Base-by-base conservation (phyloP, 2,888 invertebrate species). In the Elaeidobius kamerunicus region DNA sequence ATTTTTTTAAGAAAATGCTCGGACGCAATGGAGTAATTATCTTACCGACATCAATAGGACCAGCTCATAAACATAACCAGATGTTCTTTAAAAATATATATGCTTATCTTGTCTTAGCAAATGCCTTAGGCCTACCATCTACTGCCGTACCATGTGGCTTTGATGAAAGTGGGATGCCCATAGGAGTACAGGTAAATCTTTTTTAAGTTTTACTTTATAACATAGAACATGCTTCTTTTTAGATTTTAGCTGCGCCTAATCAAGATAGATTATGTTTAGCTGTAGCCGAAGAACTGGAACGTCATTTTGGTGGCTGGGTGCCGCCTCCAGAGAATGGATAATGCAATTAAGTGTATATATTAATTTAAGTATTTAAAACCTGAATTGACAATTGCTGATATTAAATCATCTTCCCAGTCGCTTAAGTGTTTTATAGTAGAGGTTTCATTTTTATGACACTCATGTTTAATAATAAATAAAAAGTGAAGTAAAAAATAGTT, bases 191-290 rank as follows among this genome's bases (percentile, higher is more conserved):
- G 76, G 85, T 90, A 59, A 61, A 35, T 35, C 9, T 5, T 12
- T 12, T 7, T 34, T 34, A 14, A 34, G 5, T 7, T 34, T 34
- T n/a, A 14, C 5, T 34, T 34, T 5, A 14, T 5, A n/a, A n/a
- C n/a, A 23, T 6, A 23, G 9, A 23, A 4, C 4, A 23, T 32
- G 5, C 17, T 41, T 45, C 47, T 36, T 69, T 71, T 3, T 69
- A 85, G 85, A 79, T 86, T 2, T 79, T 91, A 51, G 88, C 86
- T 0, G 83, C 79, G 0, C 84, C 85, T 16, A 74, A 85, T 68
- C 84, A 87, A 66, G 95, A 95, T 70, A 78, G 85, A 50, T 71
- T 92, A 6, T 88, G 90, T 55, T 69, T 95, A 16, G 86, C 88
- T 0, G 84, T 92, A 3, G 94, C 94, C 1, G 75, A 76, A 57